Evolutionary conservation across 2,888 invertebrate genomes (phyloP), one percentile per base, ranked within the genome.

Genomic region (Melinaea menophilus): DNA sequence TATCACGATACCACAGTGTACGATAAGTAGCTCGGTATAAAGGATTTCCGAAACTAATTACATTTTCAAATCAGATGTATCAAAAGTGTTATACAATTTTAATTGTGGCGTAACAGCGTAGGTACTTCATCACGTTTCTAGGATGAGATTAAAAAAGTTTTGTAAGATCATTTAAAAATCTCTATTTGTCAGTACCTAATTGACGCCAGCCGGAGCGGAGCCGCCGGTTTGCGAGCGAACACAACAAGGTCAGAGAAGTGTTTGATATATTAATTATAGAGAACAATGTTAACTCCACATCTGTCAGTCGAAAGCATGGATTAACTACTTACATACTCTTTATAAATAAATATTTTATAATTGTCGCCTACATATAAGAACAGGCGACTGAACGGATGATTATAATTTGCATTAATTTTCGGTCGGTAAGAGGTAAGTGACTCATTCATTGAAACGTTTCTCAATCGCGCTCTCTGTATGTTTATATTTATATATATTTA

Each of bases 181-280:
- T 41, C 3, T 9, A 7, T 41, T 41, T 2, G 9, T 41, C 41
- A 1, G 3, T 41, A 5, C 7, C 7, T 41, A 41, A 41, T 41
- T 5, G 56, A 55, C 55, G 72, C 68, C 64, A 69, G 55, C 71
- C 72, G 79, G 79, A 83, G 80, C 81, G 80, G 22, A 22, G 22
- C 22, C 22, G 22, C 22, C 22, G 22, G 80, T 78, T 74, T 75
- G 68, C 73, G 77, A 72, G 72, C 69, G 75, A 77, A 74, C 72
- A 63, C 60, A 67, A 71, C 76, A 73, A 75, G 75, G 79, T 74
- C 75, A 71, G 66, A 68, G 62, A 64, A 64, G 59, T 68, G 58
- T 41, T 41, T 41, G 9, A 41, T 41, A 41, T 3, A 5, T 2
- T 41, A 41, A 41, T 41, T 41, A 9, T 41, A 41, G 41, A 9